Conservation (phyloP, 2,797 vertebrate genomes). For the Protonibea diacanthus region DNA sequence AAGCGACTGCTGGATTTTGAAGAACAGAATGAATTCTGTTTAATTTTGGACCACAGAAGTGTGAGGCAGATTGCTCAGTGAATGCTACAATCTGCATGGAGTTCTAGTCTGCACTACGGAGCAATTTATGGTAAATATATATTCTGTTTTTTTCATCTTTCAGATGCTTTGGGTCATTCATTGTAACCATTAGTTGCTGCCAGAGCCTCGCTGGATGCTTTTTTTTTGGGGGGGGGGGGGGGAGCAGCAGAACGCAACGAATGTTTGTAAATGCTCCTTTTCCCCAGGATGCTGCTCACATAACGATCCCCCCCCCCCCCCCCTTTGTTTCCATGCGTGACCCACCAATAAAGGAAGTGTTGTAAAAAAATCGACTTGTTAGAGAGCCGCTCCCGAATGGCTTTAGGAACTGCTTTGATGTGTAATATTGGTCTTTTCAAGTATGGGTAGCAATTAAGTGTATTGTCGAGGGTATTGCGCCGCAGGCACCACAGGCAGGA, state of each 20-base stretch:
- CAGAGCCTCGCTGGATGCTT: slow-evolving; percentile 6
- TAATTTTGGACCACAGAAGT: slow-evolving; percentile 76
- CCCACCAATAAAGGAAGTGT: slow-evolving; percentile 79
- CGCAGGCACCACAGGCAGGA: slow-evolving; percentile 65
- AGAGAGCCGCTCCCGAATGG: slow-evolving; percentile 72
- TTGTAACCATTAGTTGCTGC: slow-evolving; percentile 22
- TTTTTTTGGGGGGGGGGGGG: background rate
- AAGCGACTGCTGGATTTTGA: slow-evolving; percentile 74
- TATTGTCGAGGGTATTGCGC: slow-evolving; percentile 70
- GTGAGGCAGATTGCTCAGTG: slow-evolving; percentile 76
- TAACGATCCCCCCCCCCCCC: slow-evolving; percentile 46
- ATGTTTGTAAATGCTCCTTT: slow-evolving; percentile 52
- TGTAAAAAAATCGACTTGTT: slow-evolving; percentile 82
- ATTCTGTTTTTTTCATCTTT: slow-evolving; percentile 6
- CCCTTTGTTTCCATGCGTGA: slow-evolving; percentile 77
- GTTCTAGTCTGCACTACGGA: slow-evolving; percentile 83
- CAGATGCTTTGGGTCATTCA: slow-evolving; percentile 9
- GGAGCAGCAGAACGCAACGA: slow-evolving; percentile 26
- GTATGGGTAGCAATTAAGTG: slow-evolving; percentile 79
- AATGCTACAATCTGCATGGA: slow-evolving; percentile 84
- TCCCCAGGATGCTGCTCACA: slow-evolving; percentile 40
- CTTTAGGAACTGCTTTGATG: slow-evolving; percentile 82
- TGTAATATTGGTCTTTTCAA: slow-evolving; percentile 79
- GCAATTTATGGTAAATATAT: slow-evolving; percentile 88
- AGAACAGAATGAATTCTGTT: slow-evolving; percentile 81